Base-by-base conservation (phyloP, 2,113 vertebrate species). In the Salvelinus sp. region DNA sequence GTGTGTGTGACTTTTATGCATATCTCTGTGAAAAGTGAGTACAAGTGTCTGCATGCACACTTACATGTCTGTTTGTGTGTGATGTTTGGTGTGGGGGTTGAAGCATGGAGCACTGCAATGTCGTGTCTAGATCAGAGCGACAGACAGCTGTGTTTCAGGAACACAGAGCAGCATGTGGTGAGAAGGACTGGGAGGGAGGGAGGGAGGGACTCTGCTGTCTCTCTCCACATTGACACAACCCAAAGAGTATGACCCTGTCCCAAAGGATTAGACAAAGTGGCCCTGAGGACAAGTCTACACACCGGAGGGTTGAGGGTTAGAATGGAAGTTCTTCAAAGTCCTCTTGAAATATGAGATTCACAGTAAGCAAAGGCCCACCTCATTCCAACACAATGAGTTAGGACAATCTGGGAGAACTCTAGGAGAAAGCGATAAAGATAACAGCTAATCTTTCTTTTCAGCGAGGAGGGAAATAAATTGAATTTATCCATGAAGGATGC, bases 181-280 rank as follows among this genome's bases (percentile, higher is more conserved):
- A 27, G 25, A 28, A 12, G 64, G 14, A 66, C n/a, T n/a, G 25
- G 25, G 66, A 6, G 23, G 12, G 9, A 75, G 70, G 74, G 28
- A 23, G 9, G 18, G 74, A 13, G 76, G 50, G 74, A 80, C 66
- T 66, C 33, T 16, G 38, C 58, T 82, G n/a, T 38, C 71, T 80
- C n/a, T 77, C 25, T 54, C 69, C 72, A 48, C 64, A 54, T 73
- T 75, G 57, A 77, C 33, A 75, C 30, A 81, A 77, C 70, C 83
- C 33, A 69, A 30, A 77, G 33, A 14, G 58, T 14, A 71, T 5
- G 13, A 48, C 63, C 20, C 18, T 6, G 28, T 69, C 16, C 67
- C 67, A 47, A 22, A 69, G 38, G 14, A 66, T 72, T 79, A 75
- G 6, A 69, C 10, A 6, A n/a, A 71, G 67, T 25, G 54, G 18